phyloP scores from a whole-genome alignment of 2,113 vertebrate genomes.

The Larimichthys crocea region DNA sequence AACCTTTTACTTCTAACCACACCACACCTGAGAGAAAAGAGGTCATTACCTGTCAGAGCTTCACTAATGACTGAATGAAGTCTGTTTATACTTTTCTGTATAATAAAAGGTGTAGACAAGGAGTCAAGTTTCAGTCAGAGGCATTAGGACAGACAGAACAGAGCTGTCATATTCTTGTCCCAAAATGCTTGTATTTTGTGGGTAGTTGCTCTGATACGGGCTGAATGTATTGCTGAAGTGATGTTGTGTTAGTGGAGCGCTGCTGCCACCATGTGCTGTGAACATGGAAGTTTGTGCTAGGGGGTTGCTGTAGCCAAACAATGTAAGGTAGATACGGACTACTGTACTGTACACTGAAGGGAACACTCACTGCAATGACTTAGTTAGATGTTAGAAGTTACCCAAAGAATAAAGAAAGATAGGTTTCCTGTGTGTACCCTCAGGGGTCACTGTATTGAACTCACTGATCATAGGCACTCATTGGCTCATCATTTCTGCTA shows the following conservation, averaged over 20 bases:
- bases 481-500: background rate
- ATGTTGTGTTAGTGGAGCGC: constrained; percentile 46
- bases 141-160: background rate
- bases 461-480: background rate
- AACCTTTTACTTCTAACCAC: background rate
- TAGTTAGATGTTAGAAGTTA: background rate
- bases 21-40: background rate
- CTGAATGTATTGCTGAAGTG: background rate
- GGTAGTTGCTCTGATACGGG: background rate
- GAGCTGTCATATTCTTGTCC: background rate
- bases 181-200: background rate
- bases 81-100: background rate
- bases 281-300: background rate
- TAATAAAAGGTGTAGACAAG: background rate
- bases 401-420: background rate
- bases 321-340: background rate
- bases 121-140: constrained; percentile 22
- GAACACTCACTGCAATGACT: background rate
- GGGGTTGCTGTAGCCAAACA: background rate
- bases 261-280: constrained; percentile 71
- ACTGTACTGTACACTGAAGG: background rate
- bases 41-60: background rate
- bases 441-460: background rate
- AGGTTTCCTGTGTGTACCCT: too few species aligned
- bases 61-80: background rate